Base-by-base conservation (phyloP, 2,113 vertebrate species). In the Myrmecophaga tridactyla region DNA sequence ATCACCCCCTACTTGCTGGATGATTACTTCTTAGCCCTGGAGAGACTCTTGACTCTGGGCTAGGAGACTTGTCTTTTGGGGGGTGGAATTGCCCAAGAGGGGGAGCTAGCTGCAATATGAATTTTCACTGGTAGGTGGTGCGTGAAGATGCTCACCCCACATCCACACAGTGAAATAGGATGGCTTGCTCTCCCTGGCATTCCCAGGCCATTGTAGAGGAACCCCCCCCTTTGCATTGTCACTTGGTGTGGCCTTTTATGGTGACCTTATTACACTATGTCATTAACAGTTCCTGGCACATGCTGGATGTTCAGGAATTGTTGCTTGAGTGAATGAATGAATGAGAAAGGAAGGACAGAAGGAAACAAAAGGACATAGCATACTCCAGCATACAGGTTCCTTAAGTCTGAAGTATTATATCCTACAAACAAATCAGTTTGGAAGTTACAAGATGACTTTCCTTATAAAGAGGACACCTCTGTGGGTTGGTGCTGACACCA, bases 401-500 rank as follows among this genome's bases (percentile, higher is more conserved):
- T 56, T 36, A 53, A 46, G 34, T 63, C 7, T 6, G 39, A 91
- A 20, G 34, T 51, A 18, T 89, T 56, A 1, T 10, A 9, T 25
- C 78, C 85, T 86, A 17, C 60, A 20, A 70, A 53, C 15, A 72
- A 53, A 43, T 62, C 77, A 3, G 31, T 36, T 70, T 11, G 21
- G 20, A 48, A 25, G 39, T 58, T 75, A 23, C 62, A 67, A 67
- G 53, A 6, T 31, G 36, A 41, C 25, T 56, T 90, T 84, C 46
- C 77, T 53, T 17, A 18, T 48, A 67, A 56, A 21, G 56, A 29
- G 31, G 53, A 43, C 6, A 1, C 27, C 21, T 21, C 60, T 72
- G 17, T 8, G 21, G 0, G 13, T 17, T 8, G 56, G 46, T 65
- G 27, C 84, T 0, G 0, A 11, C 4, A 29, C 77, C 11, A 20